Base-by-base conservation (phyloP, 2,888 invertebrate genomes). In the Asteroscopus sphinx region DNA sequence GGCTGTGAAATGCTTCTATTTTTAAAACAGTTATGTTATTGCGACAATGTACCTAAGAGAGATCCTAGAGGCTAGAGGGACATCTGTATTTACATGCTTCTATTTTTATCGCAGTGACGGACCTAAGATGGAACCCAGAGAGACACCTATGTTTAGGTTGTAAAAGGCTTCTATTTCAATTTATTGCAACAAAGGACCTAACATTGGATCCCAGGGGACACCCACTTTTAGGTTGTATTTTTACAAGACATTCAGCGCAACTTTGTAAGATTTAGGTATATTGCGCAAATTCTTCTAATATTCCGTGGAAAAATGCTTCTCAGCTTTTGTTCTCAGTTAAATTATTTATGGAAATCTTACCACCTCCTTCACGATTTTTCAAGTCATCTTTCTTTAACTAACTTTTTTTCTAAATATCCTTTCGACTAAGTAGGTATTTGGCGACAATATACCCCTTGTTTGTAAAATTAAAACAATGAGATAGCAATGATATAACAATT, bases 401-500 rank as follows among this genome's bases (percentile, higher is more conserved):
- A 12, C 3, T 32, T 32, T n/a, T 32, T 32, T 4, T 25, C 13
- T 11, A n/a, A 25, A 13, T 55, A 17, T 16, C 15, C 6, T 17
- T 6, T 6, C 6, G 2, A n/a, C 5, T n/a, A 16, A 4, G 4
- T 17, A 1, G 5, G 3, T 9, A 11, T 41, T 41, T 41, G 16
- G 28, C 5, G 0, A 28, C 11, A 5, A 41, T 5, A 16, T 12
- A 16, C 11, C 2, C 8, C 7, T n/a, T 35, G 16, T 26, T 33
- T 33, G 16, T 26, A 1, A 35, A 25, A 42, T n/a, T 9, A 26
- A 6, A 11, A 7, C 4, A 36, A 25, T 9, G n/a, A 66, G 45
- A 33, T 59, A 25, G 28, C 16, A 15, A 39, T 40, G 26, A 42
- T 21, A 33, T 47, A 45, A 35, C 40, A 48, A n/a, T n/a, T n/a